Evolutionary conservation across 2,797 vertebrate species (phyloP).

Genomic region (Nasua narica): DNA sequence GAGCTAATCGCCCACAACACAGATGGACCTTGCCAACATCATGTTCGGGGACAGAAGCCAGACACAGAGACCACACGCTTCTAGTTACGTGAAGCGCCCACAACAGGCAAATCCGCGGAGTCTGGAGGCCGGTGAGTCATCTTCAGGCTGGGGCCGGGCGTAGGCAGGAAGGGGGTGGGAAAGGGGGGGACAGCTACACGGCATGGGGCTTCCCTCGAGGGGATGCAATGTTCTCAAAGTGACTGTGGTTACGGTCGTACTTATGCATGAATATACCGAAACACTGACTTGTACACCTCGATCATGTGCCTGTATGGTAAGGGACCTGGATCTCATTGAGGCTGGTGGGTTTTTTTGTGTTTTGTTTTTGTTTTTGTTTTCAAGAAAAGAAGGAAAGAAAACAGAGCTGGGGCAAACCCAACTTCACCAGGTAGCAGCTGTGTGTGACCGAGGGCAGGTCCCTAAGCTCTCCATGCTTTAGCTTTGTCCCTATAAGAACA

Average conservation of each 20-base stretch:
- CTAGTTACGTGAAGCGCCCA: neutral
- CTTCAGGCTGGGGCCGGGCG: neutral
- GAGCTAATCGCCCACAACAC: fast-evolving
- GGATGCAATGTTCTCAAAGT: neutral
- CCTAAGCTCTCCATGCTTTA: neutral
- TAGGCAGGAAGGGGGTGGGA: neutral
- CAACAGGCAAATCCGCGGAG: neutral
- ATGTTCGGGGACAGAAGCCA: neutral
- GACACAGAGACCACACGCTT: neutral
- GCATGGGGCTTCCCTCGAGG: neutral
- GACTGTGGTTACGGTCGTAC: neutral
- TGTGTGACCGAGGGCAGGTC: neutral
- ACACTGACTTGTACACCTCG: neutral
- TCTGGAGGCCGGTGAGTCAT: neutral
- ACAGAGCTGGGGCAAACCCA: neutral
- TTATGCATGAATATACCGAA: no score
- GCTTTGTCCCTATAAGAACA: neutral
- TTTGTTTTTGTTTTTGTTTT: no score
- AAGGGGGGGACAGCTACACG: neutral
- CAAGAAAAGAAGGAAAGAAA: neutral
- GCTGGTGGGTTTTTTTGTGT: no score
- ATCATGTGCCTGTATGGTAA: no score
- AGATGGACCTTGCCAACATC: fast-evolving
- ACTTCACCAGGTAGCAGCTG: neutral
- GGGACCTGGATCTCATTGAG: neutral